Evolutionary conservation across 1,140 invertebrate genomes (phyloP), one percentile per base, ranked within the genome.

Genomic region (Brachionus asplanchnoidis): DNA sequence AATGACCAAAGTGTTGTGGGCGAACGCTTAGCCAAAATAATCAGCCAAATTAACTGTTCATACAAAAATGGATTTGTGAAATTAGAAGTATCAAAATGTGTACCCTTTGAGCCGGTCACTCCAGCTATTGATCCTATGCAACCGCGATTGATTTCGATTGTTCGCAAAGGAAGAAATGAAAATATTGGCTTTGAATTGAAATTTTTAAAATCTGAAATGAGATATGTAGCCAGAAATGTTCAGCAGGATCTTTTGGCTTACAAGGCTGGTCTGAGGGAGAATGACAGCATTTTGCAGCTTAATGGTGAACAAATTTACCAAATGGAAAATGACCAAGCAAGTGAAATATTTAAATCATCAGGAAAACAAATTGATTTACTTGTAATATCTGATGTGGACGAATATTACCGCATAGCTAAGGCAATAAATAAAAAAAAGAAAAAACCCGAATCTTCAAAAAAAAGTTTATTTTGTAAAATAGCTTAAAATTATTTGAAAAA

Each of bases 151-250:
- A 50, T 77, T 77, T 46, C 20, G 4, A 6, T 50, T 23, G 44
- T 26, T 12, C 73, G 73, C 5, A 46, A 46, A 14, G 5, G 20
- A 12, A 26, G 2, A 50, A 23, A 77, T 26, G 53, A 60, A 8
- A 53, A 60, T 36, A 65, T 44, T 44, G 79, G 79, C 14, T 82
- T 82, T 82, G 50, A 60, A 65, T 82, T 65, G 6, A 82, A 82
- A 32, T 65, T 56, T 42, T 65, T 82, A 11, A 82, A 46, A 36
- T 12, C 9, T n/a, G 53, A 65, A 32, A 46, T 11, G 6, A 82
- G 40, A 82, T 46, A 82, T 68, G 53, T 65, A 14, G 79, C 53
- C 12, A 36, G 28, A 11, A 82, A 65, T 82, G 53, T 82, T 40
- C 50, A 46, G 2, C 32, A 32, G 1, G 14, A 46, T 14, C 28